Evolutionary conservation across 2,797 vertebrate genomes (phyloP).

Genomic region (Synanceia verrucosa): DNA sequence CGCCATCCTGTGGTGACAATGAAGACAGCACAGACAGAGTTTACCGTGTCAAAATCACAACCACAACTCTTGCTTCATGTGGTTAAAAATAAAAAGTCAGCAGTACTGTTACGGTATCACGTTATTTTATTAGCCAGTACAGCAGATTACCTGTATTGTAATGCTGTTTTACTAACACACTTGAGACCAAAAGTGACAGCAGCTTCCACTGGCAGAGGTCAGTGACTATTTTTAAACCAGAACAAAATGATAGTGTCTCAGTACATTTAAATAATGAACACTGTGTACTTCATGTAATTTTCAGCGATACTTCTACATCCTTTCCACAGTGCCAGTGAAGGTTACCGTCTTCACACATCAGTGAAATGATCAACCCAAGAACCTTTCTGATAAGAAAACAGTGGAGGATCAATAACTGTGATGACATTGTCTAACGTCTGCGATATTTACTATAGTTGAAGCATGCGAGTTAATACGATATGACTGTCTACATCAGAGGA

Average conservation of each 20-base stretch:
- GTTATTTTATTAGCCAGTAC: constrained; percentile 74
- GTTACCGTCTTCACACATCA: constrained; percentile 35
- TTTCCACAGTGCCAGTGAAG: constrained; percentile 34
- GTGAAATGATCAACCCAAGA: constrained; percentile 21
- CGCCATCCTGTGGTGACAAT: constrained; percentile 56
- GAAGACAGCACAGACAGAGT: background rate
- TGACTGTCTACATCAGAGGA: constrained; percentile 40
- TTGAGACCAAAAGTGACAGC: constrained; percentile 39
- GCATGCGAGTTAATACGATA: constrained; percentile 68
- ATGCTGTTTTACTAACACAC: constrained; percentile 50
- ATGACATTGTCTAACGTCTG: constrained; percentile 32
- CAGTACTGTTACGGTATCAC: constrained; percentile 27
- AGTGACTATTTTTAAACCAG: constrained; percentile 27
- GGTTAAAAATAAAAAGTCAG: background rate
- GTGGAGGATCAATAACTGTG: constrained; percentile 27
- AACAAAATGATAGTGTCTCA: constrained; percentile 43
- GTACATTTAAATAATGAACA: constrained; percentile 36
- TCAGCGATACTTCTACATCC: constrained; percentile 30
- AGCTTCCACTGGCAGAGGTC: constrained; percentile 35
- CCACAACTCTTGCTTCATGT: too few species aligned
- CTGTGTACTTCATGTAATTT: constrained; percentile 23
- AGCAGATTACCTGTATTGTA: constrained; percentile 56
- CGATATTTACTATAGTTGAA: constrained; percentile 41
- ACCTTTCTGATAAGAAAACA: constrained; percentile 21
- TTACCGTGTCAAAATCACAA: background rate